phyloP scores from a whole-genome alignment of 2,888 invertebrate genomes.

The Coelopa pilipes region DNA sequence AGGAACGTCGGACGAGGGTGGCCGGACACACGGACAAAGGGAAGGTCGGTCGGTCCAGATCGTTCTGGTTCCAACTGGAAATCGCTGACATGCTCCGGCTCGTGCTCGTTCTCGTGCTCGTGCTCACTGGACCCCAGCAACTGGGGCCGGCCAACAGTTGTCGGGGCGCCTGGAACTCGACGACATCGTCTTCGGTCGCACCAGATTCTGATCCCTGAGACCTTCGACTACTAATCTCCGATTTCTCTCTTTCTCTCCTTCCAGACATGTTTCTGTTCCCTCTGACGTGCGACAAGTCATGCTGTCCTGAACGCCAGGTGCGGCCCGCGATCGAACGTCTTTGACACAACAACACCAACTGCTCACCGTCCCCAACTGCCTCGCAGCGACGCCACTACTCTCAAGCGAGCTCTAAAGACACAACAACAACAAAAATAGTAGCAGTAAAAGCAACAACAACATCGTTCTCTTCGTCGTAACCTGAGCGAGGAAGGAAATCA shows the following conservation, averaged over 20 bases:
- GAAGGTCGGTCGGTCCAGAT: too few species aligned
- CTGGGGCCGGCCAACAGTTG: too few species aligned
- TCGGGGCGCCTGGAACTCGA: too few species aligned
- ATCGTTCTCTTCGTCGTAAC: constrained; percentile 60
- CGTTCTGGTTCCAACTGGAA: too few species aligned
- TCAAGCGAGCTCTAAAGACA: constrained; percentile 50
- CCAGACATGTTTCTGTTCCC: constrained; percentile 65
- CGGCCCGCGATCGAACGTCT: constrained; percentile 45
- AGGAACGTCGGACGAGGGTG: too few species aligned
- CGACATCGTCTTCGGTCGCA: too few species aligned
- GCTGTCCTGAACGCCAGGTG: constrained; percentile 65
- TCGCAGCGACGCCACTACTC: constrained; percentile 10
- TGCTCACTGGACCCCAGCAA: too few species aligned
- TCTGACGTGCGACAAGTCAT: constrained; percentile 59
- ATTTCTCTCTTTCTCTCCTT: constrained; percentile 46
- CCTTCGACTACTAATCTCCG: too few species aligned
- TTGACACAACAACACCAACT: constrained; percentile 43
- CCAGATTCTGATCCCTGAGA: too few species aligned
- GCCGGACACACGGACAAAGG: too few species aligned
- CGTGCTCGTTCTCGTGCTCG: too few species aligned
- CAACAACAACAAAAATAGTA: constrained; percentile 45
- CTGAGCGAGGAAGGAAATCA: constrained; percentile 50
- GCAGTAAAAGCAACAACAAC: constrained; percentile 40
- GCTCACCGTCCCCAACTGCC: constrained; percentile 35
- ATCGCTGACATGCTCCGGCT: too few species aligned